Evolutionary conservation across 2,888 invertebrate species (phyloP), one percentile per base, ranked within the genome.

Genomic region (Chironomus tentans): DNA sequence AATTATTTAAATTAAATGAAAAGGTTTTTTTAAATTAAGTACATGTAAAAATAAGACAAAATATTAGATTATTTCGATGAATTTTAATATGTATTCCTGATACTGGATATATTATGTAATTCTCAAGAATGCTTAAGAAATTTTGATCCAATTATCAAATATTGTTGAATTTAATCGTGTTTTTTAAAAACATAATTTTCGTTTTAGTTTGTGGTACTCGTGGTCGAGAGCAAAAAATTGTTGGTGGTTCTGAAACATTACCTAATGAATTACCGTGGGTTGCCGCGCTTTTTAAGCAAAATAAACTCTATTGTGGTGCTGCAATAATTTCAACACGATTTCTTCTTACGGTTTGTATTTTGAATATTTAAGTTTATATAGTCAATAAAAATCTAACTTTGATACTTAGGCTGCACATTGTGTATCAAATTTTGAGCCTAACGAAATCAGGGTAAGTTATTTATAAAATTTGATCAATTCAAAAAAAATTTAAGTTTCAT

Each of bases 191-290:
- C n/a, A n/a, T n/a, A n/a, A 38, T 38, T 38, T 38, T 70, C 22
- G 61, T 79, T 77, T 6, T 77, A 81, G 81, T 81, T 77, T 81
- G 81, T 75, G 81, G 81, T 76, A 78, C 79, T 65, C 79, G 80
- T n/a, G 81, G 80, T 47, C 79, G 81, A 62, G 78, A 76, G 28
- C 79, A 80, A 77, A 79, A 80, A 4, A 80, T 81, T 73, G 81
- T 81, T 28, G 81, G 81, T 68, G 81, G 81, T 18, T 77, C 78
- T 28, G 77, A 79, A 28, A 77, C 80, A 13, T 50, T 77, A 56
- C 79, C 80, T 4, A 79, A 81, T 77, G 80, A 80, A n/a, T 80
- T 79, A 62, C 81, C 81, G 76, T 81, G 81, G 81, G 48, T 80
- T 12, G 80, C 79, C 18, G 80, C 79, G 5, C 77, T 81, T 15